These are phyloP conservation scores for Idaea straminata DNA, from an alignment of 2,888 invertebrate genomes.

Conservation along the genomic window DNA sequence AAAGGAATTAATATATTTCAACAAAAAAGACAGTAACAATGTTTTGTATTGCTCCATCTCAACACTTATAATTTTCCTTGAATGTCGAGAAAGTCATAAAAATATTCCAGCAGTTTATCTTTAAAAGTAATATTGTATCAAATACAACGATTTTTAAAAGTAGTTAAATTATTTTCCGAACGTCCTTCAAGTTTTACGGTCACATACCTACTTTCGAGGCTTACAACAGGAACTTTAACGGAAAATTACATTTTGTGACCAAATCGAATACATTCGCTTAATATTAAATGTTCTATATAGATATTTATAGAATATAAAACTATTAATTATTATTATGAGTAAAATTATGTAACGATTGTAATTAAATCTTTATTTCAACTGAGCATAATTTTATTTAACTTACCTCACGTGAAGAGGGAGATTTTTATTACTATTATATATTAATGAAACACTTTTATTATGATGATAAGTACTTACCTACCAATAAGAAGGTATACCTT, in stretches of 20 bases:
- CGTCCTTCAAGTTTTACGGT: background rate
- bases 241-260: conserved; percentile 60
- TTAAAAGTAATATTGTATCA: background rate
- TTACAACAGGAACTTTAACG: background rate
- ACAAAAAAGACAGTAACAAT: background rate
- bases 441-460: background rate
- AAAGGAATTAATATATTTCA: background rate
- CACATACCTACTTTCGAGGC: background rate
- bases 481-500: no score
- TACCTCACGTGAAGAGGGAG: background rate
- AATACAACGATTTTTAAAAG: background rate
- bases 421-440: background rate
- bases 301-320: conserved; percentile 78
- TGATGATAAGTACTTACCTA: background rate
- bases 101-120: background rate
- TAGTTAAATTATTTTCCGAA: background rate
- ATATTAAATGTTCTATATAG: conserved; percentile 78
- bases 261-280: conserved; percentile 79
- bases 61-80: background rate
- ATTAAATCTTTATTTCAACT: conserved; percentile 79
- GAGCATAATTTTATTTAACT: conserved; percentile 51
- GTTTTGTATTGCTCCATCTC: background rate
- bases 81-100: background rate
- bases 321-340: conserved; percentile 76
- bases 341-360: conserved; percentile 79